A percentile compares a stretch with the other conserved stretches of the same genome.
phyloP scores from a whole-genome alignment of 2,888 invertebrate species.

The Amphimallon solstitiale region DNA sequence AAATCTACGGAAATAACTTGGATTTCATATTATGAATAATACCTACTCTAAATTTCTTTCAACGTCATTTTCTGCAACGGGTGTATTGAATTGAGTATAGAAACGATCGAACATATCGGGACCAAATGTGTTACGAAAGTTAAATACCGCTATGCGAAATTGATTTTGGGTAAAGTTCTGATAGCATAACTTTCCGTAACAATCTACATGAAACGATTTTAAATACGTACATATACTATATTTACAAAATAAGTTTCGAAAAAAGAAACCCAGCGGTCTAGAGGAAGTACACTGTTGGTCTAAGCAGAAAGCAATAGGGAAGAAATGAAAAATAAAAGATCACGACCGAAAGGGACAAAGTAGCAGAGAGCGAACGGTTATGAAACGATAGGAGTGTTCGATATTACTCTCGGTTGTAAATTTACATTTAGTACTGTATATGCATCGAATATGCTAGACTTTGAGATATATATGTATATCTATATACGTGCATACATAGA shows the following conservation, averaged over 20 bases:
- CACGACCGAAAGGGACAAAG: background rate
- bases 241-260: background rate
- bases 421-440: constrained; percentile 3
- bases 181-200: background rate
- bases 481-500: too few relatives aligned
- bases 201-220: background rate
- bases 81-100: too few relatives aligned
- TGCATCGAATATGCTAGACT: background rate
- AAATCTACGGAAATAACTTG: too few relatives aligned
- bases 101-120: too few relatives aligned
- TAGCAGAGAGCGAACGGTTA: background rate
- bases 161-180: too few relatives aligned
- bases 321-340: background rate
- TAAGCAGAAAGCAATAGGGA: background rate
- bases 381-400: background rate
- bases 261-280: background rate
- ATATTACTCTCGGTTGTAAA: constrained; percentile 4
- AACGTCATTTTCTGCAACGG: too few relatives aligned
- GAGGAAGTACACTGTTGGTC: background rate
- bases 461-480: too few relatives aligned
- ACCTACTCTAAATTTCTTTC: too few relatives aligned
- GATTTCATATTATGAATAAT: too few relatives aligned
- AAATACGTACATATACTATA: background rate
- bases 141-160: too few relatives aligned
- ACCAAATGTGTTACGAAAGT: too few relatives aligned